These are phyloP conservation scores for Serrognathus titanus DNA, from an alignment of 2,888 invertebrate species.

Conservation along the genomic window DNA sequence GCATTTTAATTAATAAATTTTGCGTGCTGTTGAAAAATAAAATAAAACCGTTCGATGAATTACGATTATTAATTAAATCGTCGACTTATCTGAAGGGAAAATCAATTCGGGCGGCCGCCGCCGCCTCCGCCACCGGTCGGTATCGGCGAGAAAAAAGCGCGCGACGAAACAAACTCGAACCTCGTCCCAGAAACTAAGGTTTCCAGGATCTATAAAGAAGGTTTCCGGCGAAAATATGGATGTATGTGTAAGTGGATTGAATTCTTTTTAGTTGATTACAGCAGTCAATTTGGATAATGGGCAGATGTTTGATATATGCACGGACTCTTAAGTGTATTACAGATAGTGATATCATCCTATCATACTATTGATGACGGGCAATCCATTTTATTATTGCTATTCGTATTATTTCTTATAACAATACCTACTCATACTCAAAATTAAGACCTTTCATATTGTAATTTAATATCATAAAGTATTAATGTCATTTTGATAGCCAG, in stretches of 20 bases:
- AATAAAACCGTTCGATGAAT: too few species aligned
- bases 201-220: conserved; percentile 29
- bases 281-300: conserved; percentile 51
- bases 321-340: conserved; percentile 48
- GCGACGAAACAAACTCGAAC: too few species aligned
- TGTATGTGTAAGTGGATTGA: conserved; percentile 44
- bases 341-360: conserved; percentile 43
- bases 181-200: conserved; percentile 29
- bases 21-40: too few species aligned
- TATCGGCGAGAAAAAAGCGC: too few species aligned
- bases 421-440: conserved; percentile 30
- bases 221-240: conserved; percentile 39
- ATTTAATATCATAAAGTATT: too few species aligned
- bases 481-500: too few species aligned
- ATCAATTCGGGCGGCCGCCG: too few species aligned
- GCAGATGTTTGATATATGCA: conserved; percentile 49
- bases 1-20: too few species aligned
- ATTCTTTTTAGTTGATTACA: conserved; percentile 50
- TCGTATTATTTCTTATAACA: conserved; percentile 36
- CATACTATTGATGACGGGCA: conserved; percentile 38
- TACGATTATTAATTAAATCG: too few species aligned
- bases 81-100: too few species aligned
- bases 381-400: conserved; percentile 46
- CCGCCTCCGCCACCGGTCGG: too few species aligned
- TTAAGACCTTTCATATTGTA: too few species aligned